Base-by-base conservation (phyloP, 2,888 invertebrate species). In the Scotopteryx bipunctaria region DNA sequence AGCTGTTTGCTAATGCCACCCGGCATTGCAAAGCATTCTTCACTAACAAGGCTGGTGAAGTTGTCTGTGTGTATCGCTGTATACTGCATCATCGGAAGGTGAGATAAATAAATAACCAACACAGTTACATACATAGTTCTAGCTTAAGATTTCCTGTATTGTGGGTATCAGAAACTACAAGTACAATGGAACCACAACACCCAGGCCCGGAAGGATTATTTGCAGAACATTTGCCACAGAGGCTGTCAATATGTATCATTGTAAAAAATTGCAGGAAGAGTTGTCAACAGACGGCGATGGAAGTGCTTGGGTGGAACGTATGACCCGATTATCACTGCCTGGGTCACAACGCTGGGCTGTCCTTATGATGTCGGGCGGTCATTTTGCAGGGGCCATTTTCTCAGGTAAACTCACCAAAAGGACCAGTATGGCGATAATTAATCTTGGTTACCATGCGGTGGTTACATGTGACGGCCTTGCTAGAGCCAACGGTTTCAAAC, bases 281-380 rank as follows among this genome's bases (percentile, higher is more conserved):
- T 64, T 90, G 38, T 89, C 91, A 3, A 78, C 86, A 0, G 90
- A 90, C 17, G 91, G 91, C 1, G 81, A 83, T 8, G 91, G 91
- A 0, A 66, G 66, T 1, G 76, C 80, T 0, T 91, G 91, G 91
- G 66, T 86, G 0, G 74, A 80, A 6, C 76, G 91, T 0, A 83
- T 84, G 52, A 63, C 76, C 15, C 73, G 73, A 0, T 73, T 91
- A 0, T 47, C 78, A 0, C 73, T 77, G 13, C 88, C 91, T 1
- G 90, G 89, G 3, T 91, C 78, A 19, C 85, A 80, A 33, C 78
- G 88, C 5, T 96, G 95, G 95, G 93, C 94, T 0, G 87, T 97
- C 4, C 79, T 97, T 40, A 95, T 97, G 94, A 88, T 96, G 23
- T 96, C 96, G 0, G 97, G 97, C 2, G 97, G 97, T 0, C 85